Evolutionary conservation across 2,113 vertebrate genomes (phyloP).

Genomic region (Phodopus roborovskii): DNA sequence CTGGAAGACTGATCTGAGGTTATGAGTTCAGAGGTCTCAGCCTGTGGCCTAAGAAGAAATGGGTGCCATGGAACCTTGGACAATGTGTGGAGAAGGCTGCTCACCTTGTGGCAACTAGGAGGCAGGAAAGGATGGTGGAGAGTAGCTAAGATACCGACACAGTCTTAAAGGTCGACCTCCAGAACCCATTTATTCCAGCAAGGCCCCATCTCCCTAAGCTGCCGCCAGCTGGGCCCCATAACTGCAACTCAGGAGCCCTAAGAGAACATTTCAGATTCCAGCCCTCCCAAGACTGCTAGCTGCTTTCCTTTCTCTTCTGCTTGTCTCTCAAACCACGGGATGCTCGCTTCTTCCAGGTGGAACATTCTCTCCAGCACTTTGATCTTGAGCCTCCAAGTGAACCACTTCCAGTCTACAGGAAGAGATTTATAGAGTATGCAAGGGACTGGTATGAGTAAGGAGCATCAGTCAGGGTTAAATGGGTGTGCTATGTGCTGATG

Average conservation of each 20-base stretch:
- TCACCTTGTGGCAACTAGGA: not conserved
- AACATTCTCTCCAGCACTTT: not conserved
- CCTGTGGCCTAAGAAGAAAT: not conserved
- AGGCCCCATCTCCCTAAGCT: not conserved
- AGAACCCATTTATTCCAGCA: not conserved
- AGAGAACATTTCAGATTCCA: not conserved
- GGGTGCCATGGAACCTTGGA: not conserved
- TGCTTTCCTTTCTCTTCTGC: not conserved
- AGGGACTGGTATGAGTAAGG: not conserved
- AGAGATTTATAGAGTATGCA: not conserved
- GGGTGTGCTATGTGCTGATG: not conserved
- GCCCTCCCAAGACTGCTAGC: not conserved
- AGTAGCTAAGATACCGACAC: not conserved
- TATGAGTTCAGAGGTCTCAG: not conserved
- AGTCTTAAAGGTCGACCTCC: not conserved
- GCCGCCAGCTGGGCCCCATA: not conserved
- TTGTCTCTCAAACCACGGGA: not conserved
- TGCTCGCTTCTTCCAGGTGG: not conserved
- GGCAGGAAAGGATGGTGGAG: not conserved
- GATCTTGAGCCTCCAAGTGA: not conserved
- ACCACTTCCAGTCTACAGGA: not conserved
- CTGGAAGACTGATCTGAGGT: not conserved
- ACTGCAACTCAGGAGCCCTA: not conserved
- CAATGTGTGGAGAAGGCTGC: not conserved
- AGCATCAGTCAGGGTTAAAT: not conserved